Evolutionary conservation across 1,140 invertebrate genomes (phyloP).

Genomic region (Habropoda laboriosa): DNA sequence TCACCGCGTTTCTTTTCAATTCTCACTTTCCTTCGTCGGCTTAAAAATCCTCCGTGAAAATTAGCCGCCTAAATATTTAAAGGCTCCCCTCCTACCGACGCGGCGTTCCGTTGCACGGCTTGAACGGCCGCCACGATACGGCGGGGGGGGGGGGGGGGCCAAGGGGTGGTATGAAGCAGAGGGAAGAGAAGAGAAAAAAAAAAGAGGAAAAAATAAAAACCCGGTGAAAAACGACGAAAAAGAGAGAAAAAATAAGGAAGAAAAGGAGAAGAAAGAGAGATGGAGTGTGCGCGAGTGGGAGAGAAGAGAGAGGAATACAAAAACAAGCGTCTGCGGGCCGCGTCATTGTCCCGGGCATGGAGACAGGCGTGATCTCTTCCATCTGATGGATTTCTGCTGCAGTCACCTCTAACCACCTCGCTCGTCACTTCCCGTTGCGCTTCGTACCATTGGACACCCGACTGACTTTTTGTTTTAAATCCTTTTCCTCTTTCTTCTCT

Average conservation of each 20-base stretch:
- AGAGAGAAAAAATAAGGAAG: background rate
- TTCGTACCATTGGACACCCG: constrained; percentile 59
- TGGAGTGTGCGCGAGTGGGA: background rate
- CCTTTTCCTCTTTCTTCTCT: constrained; percentile 21
- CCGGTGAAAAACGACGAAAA: background rate
- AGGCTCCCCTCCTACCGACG: constrained; percentile 54
- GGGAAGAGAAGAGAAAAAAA: background rate
- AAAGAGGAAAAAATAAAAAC: constrained; percentile 24
- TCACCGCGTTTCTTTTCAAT: constrained; percentile 78
- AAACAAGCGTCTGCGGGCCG: constrained; percentile 71
- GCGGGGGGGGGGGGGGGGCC: no score
- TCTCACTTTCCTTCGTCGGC: constrained; percentile 74
- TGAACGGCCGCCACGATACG: constrained; percentile 2
- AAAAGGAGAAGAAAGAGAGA: background rate
- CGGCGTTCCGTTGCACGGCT: constrained; percentile 3
- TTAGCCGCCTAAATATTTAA: constrained; percentile 81
- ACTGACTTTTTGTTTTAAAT: constrained; percentile 58
- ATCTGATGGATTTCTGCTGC: constrained; percentile 75
- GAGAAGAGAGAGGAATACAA: constrained; percentile 60
- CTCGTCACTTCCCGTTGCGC: constrained; percentile 59
- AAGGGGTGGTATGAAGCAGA: background rate
- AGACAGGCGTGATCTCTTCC: constrained; percentile 74
- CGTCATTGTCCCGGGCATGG: constrained; percentile 69
- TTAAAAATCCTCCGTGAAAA: constrained; percentile 79
- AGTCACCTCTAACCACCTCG: constrained; percentile 58